Conservation (phyloP, 64 coral and sea anemone species). For the Montipora sp. region DNA sequence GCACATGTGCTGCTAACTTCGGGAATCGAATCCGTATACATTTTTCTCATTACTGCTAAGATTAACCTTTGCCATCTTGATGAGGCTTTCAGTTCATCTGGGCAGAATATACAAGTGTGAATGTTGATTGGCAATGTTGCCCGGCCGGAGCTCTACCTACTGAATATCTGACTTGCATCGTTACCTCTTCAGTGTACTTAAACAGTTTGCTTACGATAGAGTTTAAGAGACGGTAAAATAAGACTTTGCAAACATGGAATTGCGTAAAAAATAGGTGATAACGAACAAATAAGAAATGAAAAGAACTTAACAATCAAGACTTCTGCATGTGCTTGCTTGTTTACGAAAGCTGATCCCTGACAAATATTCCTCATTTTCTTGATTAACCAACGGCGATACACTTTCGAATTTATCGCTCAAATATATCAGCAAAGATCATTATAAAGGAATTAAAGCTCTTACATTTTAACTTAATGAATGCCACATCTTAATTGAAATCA, state of each 20-base stretch:
- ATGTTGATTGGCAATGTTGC: too few relatives aligned
- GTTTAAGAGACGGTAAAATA: background rate
- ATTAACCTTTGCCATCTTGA: too few relatives aligned
- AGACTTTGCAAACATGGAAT: background rate
- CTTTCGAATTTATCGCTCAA: background rate
- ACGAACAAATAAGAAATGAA: background rate
- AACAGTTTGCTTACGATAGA: too few relatives aligned
- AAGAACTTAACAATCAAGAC: background rate
- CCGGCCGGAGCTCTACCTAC: too few relatives aligned
- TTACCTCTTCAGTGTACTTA: too few relatives aligned
- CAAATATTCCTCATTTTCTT: background rate
- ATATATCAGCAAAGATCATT: background rate
- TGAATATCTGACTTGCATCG: too few relatives aligned
- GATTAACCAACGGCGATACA: background rate
- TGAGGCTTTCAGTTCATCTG: too few relatives aligned
- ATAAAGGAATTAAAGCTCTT: background rate
- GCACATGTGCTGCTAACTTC: too few relatives aligned
- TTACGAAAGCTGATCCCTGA: background rate
- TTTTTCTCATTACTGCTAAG: too few relatives aligned
- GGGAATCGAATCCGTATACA: too few relatives aligned
- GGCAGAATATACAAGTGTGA: too few relatives aligned
- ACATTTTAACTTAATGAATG: too few relatives aligned
- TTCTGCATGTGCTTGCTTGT: background rate
- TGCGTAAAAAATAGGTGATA: background rate
- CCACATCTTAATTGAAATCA: constrained; percentile 31